These are phyloP conservation scores for Ectemnius lituratus DNA, from an alignment of 2,888 invertebrate species.

Conservation along the genomic window DNA sequence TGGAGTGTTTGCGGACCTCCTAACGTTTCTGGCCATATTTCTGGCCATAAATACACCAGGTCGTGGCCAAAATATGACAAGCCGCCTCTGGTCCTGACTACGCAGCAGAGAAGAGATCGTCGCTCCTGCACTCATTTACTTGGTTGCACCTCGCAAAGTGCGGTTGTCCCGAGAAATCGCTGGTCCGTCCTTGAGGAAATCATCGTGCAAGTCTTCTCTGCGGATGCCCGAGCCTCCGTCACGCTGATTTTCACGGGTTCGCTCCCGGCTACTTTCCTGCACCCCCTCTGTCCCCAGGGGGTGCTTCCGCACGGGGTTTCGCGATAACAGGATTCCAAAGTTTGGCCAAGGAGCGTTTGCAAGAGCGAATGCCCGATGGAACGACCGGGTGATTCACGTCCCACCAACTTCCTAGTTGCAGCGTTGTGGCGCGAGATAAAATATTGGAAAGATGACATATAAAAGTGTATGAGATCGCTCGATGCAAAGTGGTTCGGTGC, in stretches of 20 bases:
- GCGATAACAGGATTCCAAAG: constrained; percentile 15
- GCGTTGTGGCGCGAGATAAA: not conserved
- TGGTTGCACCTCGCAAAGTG: constrained; percentile 24
- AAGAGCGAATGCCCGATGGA: not conserved
- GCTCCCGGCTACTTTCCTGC: constrained; percentile 14
- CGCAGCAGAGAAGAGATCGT: constrained; percentile 11
- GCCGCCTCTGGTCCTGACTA: constrained; percentile 24
- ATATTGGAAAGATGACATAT: constrained; percentile 3
- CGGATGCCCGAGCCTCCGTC: constrained; percentile 58
- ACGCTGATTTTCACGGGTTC: constrained; percentile 53
- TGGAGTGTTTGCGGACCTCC: constrained; percentile 71
- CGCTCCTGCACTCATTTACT: not conserved
- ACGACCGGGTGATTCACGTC: constrained; percentile 16
- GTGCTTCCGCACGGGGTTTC: constrained; percentile 19
- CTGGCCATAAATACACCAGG: constrained; percentile 73
- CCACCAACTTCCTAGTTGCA: not conserved
- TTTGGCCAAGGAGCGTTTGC: not conserved
- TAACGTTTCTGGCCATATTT: constrained; percentile 75
- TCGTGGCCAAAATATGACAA: constrained; percentile 75
- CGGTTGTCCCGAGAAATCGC: constrained; percentile 52
- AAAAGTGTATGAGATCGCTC: not conserved
- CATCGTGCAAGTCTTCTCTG: constrained; percentile 49
- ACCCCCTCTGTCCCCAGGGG: constrained; percentile 1
- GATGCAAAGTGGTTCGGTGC: not conserved
- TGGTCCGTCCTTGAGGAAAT: constrained; percentile 61